Conservation (phyloP, 2,888 invertebrate species). For the Sthenelais limicola region DNA sequence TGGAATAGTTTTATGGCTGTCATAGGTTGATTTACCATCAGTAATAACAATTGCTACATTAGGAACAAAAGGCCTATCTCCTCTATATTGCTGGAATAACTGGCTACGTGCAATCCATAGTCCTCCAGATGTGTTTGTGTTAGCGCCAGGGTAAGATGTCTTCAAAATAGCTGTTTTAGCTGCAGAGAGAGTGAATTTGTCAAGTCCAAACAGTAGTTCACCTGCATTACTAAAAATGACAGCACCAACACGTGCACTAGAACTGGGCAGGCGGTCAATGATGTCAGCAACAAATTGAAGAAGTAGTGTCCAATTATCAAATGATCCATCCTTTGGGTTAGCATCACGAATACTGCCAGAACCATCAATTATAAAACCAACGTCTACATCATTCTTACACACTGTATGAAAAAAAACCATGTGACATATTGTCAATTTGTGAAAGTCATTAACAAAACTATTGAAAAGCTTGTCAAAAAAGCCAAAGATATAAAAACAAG, state of each 20-base stretch:
- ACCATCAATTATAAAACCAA: conserved; percentile 24
- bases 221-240: conserved; percentile 19
- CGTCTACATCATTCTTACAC: conserved; percentile 18
- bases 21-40: conserved; percentile 28
- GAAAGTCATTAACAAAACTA: too few relatives aligned
- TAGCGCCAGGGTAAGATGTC: conserved; percentile 5
- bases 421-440: too few relatives aligned
- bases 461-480: too few relatives aligned
- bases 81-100: background rate
- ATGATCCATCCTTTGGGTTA: conserved; percentile 12
- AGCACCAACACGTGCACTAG: conserved; percentile 4
- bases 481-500: too few relatives aligned
- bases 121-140: conserved; percentile 28
- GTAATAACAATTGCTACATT: conserved; percentile 17
- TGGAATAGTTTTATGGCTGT: conserved; percentile 16
- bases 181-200: background rate
- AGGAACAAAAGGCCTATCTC: conserved; percentile 6
- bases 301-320: conserved; percentile 22
- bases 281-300: conserved; percentile 11
- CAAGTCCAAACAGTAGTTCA: conserved; percentile 1
- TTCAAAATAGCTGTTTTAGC: background rate
- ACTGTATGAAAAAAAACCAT: conserved; percentile 10
- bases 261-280: conserved; percentile 3
- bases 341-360: conserved; percentile 32
- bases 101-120: conserved; percentile 6